These are phyloP conservation scores for Cephus pulcher DNA, from an alignment of 2,888 invertebrate genomes.

Conservation along the genomic window DNA sequence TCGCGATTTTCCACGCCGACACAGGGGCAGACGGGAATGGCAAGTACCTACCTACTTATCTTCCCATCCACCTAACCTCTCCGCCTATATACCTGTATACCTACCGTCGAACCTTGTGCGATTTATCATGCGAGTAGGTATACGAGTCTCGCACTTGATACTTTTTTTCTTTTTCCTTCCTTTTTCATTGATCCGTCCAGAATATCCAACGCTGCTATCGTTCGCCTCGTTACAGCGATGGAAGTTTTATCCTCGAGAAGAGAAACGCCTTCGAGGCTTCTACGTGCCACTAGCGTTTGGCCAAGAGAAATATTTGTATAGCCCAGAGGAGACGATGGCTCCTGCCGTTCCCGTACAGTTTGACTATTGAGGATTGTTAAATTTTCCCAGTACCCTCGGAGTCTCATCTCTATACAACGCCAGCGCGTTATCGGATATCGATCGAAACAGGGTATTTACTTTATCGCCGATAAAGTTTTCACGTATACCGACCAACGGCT, in stretches of 20 bases:
- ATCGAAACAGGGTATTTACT: background rate
- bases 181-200: background rate
- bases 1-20: background rate
- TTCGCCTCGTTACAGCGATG: background rate
- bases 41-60: background rate
- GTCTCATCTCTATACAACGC: background rate
- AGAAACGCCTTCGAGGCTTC: background rate
- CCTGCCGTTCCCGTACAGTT: background rate
- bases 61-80: background rate
- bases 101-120: background rate
- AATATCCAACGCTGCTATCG: background rate
- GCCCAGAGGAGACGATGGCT: background rate
- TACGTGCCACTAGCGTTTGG: background rate
- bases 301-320: background rate
- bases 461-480: background rate
- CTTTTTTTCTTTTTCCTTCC: background rate
- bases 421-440: background rate
- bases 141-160: background rate
- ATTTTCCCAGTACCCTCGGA: background rate
- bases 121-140: background rate
- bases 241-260: background rate
- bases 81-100: background rate
- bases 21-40: too few relatives aligned
- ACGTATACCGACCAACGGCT: background rate
- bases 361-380: background rate